Base-by-base conservation (phyloP, 2,113 vertebrate genomes). In the Heterochromis multidens region DNA sequence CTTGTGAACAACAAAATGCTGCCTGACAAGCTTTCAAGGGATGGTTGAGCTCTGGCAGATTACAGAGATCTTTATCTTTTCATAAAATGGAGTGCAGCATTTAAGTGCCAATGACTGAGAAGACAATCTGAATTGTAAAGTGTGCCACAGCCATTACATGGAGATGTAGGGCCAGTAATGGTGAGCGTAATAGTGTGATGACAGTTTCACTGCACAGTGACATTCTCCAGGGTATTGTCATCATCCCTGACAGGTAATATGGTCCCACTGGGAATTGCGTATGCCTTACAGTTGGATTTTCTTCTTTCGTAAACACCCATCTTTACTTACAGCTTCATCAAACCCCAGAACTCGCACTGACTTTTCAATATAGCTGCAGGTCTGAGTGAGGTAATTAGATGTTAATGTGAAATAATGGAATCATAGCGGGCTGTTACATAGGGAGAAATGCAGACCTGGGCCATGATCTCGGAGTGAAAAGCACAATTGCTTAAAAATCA, bases 401-500 rank as follows among this genome's bases (percentile, higher is more conserved):
- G 91, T 94, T 92, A 93, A 95, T 94, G 92, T 93, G 90, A 91
- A 93, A 92, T 93, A 92, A 90, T 92, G 91, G 89, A 93, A 93
- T 93, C 92, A 91, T 87, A 82, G 89, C 54, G 82, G 91, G 85
- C 87, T 87, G 91, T 92, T 90, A 82, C 87, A 86, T 90, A 86
- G 89, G 87, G 86, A 91, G 91, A 93, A 90, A 91, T 62, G 88
- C 82, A 91, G 92, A 91, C 88, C 87, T 54, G 40, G 80, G 84
- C 67, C 62, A 62, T 83, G 88, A 94, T 94, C 92, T 91, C 82
- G 1, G 87, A 94, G 93, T 91, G 86, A 95, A 94, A 93, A 93
- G 93, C 94, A 95, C 94, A 95, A 95, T 88, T 97, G 96, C 95
- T 91, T 87, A 92, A 94, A 94, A 97, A 97, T 98, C 97, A 98